Evolutionary conservation across 2,888 invertebrate species (phyloP), one percentile per base, ranked within the genome.

Genomic region (Hydriomena furcata): DNA sequence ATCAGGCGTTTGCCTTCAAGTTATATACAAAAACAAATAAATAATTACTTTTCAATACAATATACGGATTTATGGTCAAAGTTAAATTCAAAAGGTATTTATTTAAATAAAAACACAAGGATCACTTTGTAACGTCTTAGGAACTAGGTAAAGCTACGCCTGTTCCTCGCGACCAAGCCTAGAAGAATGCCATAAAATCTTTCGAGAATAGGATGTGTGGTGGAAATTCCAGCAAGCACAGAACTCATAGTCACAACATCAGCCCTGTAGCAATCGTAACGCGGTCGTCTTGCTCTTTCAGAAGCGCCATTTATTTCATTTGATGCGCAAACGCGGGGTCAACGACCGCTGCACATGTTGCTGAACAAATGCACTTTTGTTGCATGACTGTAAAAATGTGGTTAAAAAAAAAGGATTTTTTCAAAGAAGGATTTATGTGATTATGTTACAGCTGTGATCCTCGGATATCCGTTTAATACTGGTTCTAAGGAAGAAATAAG

Each of bases 291-390:
- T 55, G 52, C 40, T 35, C 44, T 54, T 54, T 52, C 58, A 54
- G 54, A 21, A 53, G 46, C 52, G 53, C 53, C 60, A 55, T 52
- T 56, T 62, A 57, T 58, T 55, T 55, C 21, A 48, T 63, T 66
- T 55, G 65, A 66, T 71, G 71, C 69, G 69, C 69, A 65, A 54
- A 58, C 68, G 68, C 65, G 61, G 60, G 76, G 62, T 74, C 76
- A 58, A 53, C 45, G 79, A 73, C 73, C 59, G 40, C 57, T 47
- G 59, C 71, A 74, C 55, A 66, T 72, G 75, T 60, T 61, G 47
- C 55, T 52, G 20, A 43, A 53, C 52, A 58, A 55, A 60, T 57
- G 55, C 52, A 56, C 37, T 52, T 55, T 57, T 52, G 47, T 47
- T 47, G 43, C 35, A 32, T 36, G 45, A 17, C 6, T 6, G 7